Evolutionary conservation across 1,140 invertebrate species (phyloP), one percentile per base, ranked within the genome.

Genomic region (Platorchestia sp.): DNA sequence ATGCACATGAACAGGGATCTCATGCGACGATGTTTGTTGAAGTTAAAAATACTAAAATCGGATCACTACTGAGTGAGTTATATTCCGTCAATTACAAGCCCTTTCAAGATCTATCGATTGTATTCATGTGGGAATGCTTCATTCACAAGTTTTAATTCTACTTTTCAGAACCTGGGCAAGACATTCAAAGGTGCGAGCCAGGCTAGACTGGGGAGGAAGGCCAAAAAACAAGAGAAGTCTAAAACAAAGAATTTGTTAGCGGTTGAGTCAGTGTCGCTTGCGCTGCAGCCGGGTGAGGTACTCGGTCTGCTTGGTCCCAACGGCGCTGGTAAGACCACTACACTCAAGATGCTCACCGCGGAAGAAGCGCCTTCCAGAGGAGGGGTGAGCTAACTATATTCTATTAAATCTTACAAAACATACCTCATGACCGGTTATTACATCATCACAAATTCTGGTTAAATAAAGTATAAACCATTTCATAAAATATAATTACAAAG

Each of bases 251-350:
- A 75, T 0, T 95, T 96, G 75, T 97, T 98, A 0, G 98, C 98
- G 22, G 98, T 99, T 10, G 97, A 98, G 95, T 98, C 98, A 97
- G 97, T 98, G 45, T 98, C 98, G 7, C 97, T 99, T 75, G 98
- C 98, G 1, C 98, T 99, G 0, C 98, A 98, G 95, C 97, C 98
- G 0, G 98, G 98, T 0, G 98, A 99, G 97, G 98, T 99, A 0
- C 98, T 99, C 96, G 98, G 98, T 0, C 97, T 99, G 19, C 97
- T 99, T 0, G 99, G 99, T 0, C 98, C 99, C 96, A 99, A 99
- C 96, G 97, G 97, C n/a, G 98, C 99, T 53, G 99, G 99, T 0
- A 99, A 99, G 97, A 99, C 98, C 0, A 99, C 98, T 14, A 98
- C 98, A 0, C 98, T 99, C 98, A 98, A 98, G 97, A 98, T 99